Percentiles rank a stretch among this genome's conserved stretches.
Evolutionary conservation across 1,140 invertebrate genomes (phyloP).

Genomic region (Camponotus vicinus): DNA sequence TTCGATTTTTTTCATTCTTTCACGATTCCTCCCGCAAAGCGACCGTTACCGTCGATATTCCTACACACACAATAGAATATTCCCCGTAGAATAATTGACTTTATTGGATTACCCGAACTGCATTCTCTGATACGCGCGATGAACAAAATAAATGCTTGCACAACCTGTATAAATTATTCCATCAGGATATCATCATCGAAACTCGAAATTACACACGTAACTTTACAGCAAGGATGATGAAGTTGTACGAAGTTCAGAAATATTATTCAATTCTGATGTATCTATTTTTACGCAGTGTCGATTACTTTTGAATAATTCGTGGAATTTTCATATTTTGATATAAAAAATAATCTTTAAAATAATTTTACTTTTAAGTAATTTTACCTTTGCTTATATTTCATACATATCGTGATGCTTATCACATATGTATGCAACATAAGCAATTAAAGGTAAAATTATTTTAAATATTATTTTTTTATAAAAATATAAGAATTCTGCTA

Average conservation of each 20-base stretch:
- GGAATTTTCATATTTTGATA: not conserved
- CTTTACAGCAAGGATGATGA: conserved; percentile 11
- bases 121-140: conserved; percentile 65
- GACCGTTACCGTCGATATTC: conserved; percentile 79
- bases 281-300: not conserved
- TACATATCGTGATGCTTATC: no score
- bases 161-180: conserved; percentile 54
- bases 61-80: conserved; percentile 74
- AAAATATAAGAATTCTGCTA: not conserved
- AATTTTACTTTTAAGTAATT: not conserved
- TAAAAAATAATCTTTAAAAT: not conserved
- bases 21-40: conserved; percentile 66
- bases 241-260: not conserved
- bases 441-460: not conserved
- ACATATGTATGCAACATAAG: no score
- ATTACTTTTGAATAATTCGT: not conserved
- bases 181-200: conserved; percentile 31
- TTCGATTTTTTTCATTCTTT: conserved; percentile 73
- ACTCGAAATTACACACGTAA: conserved; percentile 23
- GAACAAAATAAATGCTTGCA: conserved; percentile 70
- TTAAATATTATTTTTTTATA: not conserved
- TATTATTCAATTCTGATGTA: not conserved
- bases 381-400: not conserved
- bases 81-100: conserved; percentile 79
- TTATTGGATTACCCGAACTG: conserved; percentile 79